A percentile compares a stretch with the other conserved stretches of the same genome.
Conservation (phyloP, 2,888 invertebrate genomes). For the Pandemis corylana region DNA sequence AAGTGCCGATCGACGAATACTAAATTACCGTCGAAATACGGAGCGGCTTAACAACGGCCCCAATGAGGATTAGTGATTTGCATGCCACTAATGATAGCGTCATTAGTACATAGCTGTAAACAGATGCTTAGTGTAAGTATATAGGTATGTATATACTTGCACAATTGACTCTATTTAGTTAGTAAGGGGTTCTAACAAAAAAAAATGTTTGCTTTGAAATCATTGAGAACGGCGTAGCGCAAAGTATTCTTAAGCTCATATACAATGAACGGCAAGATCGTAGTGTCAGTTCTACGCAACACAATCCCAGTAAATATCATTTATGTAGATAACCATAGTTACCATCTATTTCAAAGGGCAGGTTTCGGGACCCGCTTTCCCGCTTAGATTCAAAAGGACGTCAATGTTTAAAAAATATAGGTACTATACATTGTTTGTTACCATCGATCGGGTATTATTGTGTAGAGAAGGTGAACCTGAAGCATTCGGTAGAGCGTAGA, state of each 20-base stretch:
- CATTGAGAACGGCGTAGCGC: conserved; percentile 19
- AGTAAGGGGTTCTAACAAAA: no score
- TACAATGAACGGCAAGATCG: conserved; percentile 19
- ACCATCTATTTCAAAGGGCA: not conserved
- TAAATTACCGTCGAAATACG: conserved; percentile 31
- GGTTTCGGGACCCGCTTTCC: not conserved
- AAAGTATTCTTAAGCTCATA: conserved; percentile 30
- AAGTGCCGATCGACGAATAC: conserved; percentile 65
- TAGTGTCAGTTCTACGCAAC: conserved; percentile 21
- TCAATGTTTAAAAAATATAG: not conserved
- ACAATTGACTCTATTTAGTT: not conserved
- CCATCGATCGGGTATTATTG: not conserved
- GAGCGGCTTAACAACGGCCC: conserved; percentile 10
- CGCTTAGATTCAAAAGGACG: not conserved
- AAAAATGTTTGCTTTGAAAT: conserved; percentile 22
- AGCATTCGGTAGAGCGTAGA: conserved; percentile 20
- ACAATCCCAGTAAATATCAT: not conserved
- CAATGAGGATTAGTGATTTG: conserved; percentile 25
- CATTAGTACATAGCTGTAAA: not conserved
- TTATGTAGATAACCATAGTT: not conserved
- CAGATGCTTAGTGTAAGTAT: not conserved
- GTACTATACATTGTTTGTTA: not conserved
- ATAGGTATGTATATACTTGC: not conserved
- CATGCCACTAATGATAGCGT: conserved; percentile 14
- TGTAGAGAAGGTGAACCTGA: conserved; percentile 3